Base-by-base conservation (phyloP, 2,888 invertebrate genomes). In the Graphium colonna region DNA sequence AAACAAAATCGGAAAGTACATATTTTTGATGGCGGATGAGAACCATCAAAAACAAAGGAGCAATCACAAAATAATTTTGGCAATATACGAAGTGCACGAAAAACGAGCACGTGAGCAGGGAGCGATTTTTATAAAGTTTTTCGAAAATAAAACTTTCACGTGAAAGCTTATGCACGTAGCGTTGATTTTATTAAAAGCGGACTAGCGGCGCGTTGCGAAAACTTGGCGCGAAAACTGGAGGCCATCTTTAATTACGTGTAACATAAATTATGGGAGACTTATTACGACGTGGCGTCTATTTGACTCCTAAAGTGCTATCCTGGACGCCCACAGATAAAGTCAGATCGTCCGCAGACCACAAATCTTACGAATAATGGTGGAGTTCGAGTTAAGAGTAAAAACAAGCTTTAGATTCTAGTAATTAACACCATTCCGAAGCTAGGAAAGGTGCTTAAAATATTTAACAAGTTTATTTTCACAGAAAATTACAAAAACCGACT, bases 161-260 rank as follows among this genome's bases (percentile, higher is more conserved):
- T 21, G 5, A 21, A 21, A 21, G 21, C 21, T 21, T 21, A 21
- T 21, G 5, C 21, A 21, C 21, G 21, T 26, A 12, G 26, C 42
- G 55, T 42, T 43, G 55, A 51, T 55, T 51, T 51, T 55, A 46
- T 57, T 56, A 55, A 58, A 47, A 52, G 52, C 43, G 54, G 41
- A 38, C 45, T 41, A 60, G 55, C 55, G 52, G 51, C 41, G 63
- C 59, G 60, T 51, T 48, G 40, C 44, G 44, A 7, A 31, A 60
- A 60, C 64, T 40, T 52, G 49, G 68, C 68, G 67, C 72, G 72
- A 71, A 36, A 36, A 36, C 21, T 13, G 67, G 67, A 65, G 74
- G 86, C 88, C 84, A 86, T 86, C 85, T 87, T 87, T 89, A 89
- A 88, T 88, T 86, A 88, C 86, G 76, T 79, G 79, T 77, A 84